These are phyloP conservation scores for Stramonita haemastoma DNA, from an alignment of 2,888 invertebrate genomes.

Conservation along the genomic window DNA sequence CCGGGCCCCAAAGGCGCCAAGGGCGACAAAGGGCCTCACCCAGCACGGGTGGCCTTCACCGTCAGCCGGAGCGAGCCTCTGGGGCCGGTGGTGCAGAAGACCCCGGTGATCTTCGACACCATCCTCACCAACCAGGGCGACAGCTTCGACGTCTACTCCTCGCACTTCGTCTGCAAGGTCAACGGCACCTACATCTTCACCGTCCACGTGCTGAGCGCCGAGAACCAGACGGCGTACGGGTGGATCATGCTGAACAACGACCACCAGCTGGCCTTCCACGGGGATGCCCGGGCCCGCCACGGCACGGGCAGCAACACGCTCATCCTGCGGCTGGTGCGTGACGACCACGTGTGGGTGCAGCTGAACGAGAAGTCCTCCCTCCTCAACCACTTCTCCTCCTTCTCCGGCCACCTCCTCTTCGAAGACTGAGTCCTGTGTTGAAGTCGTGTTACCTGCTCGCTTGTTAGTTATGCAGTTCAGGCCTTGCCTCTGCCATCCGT, in stretches of 20 bases:
- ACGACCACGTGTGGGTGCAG: constrained; percentile 75
- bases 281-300: constrained; percentile 73
- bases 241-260: constrained; percentile 76
- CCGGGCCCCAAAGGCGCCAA: constrained; percentile 66
- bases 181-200: constrained; percentile 76
- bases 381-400: constrained; percentile 75
- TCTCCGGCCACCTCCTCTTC: constrained; percentile 74
- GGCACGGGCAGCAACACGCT: constrained; percentile 75
- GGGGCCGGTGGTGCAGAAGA: constrained; percentile 75
- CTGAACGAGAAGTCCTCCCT: constrained; percentile 73
- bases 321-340: constrained; percentile 67
- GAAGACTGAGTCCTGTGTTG: constrained; percentile 54
- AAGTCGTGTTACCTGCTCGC: neutral
- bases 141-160: constrained; percentile 71
- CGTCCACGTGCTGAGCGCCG: constrained; percentile 72
- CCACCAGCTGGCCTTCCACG: constrained; percentile 74
- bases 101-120: constrained; percentile 72
- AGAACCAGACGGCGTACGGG: constrained; percentile 72
- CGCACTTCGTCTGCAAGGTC: constrained; percentile 72
- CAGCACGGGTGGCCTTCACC: constrained; percentile 71
- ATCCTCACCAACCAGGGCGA: constrained; percentile 72
- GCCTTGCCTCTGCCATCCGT: neutral
- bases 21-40: constrained; percentile 62
- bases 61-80: constrained; percentile 71
- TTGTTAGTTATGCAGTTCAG: neutral